Percentiles rank a stretch among this genome's conserved stretches.
Evolutionary conservation across 2,888 invertebrate species (phyloP).

Genomic region (Spicauda simplicius): DNA sequence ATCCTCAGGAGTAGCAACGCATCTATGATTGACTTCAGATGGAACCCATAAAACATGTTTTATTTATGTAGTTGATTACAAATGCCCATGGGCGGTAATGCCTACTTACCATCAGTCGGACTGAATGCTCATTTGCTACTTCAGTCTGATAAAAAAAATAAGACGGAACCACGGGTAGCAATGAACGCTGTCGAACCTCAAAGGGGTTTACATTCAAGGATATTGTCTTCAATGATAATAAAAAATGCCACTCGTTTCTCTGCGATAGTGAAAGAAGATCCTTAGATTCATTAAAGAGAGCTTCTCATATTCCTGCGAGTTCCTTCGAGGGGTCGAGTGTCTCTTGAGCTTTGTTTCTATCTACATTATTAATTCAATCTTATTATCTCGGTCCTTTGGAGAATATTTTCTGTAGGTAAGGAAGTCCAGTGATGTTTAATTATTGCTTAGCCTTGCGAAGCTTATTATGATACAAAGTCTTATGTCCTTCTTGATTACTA

Average conservation of each 20-base stretch:
- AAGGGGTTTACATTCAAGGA: no score
- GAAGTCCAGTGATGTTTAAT: constrained; percentile 13
- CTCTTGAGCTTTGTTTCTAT: constrained; percentile 34
- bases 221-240: neutral
- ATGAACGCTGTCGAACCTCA: no score
- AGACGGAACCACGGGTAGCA: no score
- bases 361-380: constrained; percentile 31
- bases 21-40: no score
- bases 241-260: constrained; percentile 4
- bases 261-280: neutral
- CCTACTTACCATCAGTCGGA: no score
- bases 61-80: no score
- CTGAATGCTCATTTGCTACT: no score
- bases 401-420: constrained; percentile 10
- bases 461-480: neutral
- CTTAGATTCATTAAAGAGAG: constrained; percentile 19
- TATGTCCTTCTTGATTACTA: neutral
- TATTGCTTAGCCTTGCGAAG: neutral
- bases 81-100: no score
- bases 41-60: no score
- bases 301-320: constrained; percentile 21
- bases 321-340: constrained; percentile 23
- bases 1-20: no score
- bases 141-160: no score
- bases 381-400: constrained; percentile 29